A percentile compares a stretch with the other conserved stretches of the same genome.
Conservation (phyloP, 2,888 invertebrate genomes). For the Chaitophorus viminalis region DNA sequence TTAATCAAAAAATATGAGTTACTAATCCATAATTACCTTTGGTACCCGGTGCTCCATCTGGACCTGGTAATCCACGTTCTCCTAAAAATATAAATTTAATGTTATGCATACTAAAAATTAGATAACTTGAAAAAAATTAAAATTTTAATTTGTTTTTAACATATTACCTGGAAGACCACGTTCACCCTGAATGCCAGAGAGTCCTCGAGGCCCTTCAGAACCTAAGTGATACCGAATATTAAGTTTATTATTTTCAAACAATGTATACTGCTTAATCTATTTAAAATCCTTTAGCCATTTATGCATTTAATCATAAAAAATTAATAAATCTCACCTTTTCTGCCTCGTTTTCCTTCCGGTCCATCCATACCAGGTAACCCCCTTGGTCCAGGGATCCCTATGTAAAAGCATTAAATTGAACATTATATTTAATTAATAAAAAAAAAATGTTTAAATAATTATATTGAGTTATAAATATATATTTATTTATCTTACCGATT, state of each 20-base stretch:
- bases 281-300: background rate
- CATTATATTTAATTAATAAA: background rate
- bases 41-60: constrained; percentile 79
- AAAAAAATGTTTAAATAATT: background rate
- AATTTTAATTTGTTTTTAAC: background rate
- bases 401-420: background rate
- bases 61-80: constrained; percentile 70
- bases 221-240: constrained; percentile 68
- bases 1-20: constrained; percentile 31
- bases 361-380: constrained; percentile 81
- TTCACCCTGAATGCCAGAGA: constrained; percentile 78
- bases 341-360: constrained; percentile 84
- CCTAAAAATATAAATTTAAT: constrained; percentile 68
- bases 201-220: constrained; percentile 74
- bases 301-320: background rate
- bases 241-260: background rate
- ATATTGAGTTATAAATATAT: background rate
- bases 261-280: background rate
- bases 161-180: constrained; percentile 72
- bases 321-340: constrained; percentile 73
- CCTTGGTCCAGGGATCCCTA: constrained; percentile 75
- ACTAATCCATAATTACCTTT: constrained; percentile 71
- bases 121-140: background rate
- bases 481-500: constrained; percentile 67
- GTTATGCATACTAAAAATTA: background rate